phyloP scores from a whole-genome alignment of 2,888 invertebrate species.

The Leucophora obtusa region DNA sequence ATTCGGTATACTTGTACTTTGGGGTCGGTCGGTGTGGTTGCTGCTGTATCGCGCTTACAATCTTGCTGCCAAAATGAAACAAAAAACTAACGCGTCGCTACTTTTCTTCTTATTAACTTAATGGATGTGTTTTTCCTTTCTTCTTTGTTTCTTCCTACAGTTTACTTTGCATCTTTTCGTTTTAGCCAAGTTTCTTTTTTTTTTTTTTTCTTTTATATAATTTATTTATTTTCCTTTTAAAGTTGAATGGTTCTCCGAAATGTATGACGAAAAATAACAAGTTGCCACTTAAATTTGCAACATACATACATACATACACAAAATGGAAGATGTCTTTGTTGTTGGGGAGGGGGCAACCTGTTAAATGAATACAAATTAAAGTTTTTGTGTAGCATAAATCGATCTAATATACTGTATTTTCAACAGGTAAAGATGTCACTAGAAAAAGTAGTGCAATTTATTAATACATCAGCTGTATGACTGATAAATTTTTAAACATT shows the following conservation, averaged over 20 bases:
- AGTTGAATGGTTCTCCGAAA: neutral
- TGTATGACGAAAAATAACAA: conserved; percentile 43
- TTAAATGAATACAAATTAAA: neutral
- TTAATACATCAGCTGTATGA: neutral
- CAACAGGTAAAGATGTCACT: neutral
- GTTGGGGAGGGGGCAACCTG: neutral
- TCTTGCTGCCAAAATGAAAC: conserved; percentile 60
- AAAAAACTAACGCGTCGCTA: conserved; percentile 61
- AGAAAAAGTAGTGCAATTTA: neutral
- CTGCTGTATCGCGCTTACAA: conserved; percentile 41
- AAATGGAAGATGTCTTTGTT: neutral
- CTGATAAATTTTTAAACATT: neutral
- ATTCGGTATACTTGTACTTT: conserved; percentile 49
- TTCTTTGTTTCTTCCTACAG: conserved; percentile 1
- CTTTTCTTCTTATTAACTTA: conserved; percentile 63
- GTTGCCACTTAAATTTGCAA: conserved; percentile 39
- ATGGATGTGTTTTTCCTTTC: conserved; percentile 39
- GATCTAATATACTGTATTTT: neutral
- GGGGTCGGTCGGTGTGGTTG: conserved; percentile 31
- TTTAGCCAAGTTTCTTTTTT: conserved; percentile 43
- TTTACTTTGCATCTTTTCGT: conserved; percentile 53
- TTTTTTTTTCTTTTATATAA: conserved; percentile 1
- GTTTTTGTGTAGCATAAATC: neutral
- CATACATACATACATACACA: neutral
- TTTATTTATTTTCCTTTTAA: conserved; percentile 6